These are phyloP conservation scores for Ips typographus DNA, from an alignment of 1,140 invertebrate species.

Conservation along the genomic window DNA sequence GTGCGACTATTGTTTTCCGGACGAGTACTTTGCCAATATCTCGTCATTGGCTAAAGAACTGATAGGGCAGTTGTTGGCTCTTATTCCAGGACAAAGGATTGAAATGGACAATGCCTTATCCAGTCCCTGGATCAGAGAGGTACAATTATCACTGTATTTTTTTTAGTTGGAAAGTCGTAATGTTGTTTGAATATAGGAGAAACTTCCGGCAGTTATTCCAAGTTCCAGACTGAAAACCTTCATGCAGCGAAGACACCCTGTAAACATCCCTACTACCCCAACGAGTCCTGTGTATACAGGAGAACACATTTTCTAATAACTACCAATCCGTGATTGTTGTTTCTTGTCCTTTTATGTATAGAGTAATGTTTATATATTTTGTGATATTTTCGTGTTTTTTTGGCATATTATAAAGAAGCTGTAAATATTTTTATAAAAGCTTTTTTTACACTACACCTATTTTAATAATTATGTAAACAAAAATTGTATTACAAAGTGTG, in stretches of 20 bases:
- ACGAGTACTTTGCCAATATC: conserved; percentile 74
- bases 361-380: too few species aligned
- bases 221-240: conserved; percentile 48
- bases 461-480: too few species aligned
- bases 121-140: conserved; percentile 64
- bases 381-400: too few species aligned
- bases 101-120: conserved; percentile 58
- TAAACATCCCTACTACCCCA: conserved; percentile 40
- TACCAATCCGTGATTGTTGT: too few species aligned
- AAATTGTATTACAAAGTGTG: too few species aligned
- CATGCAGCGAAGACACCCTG: conserved; percentile 49
- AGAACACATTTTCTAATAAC: conserved; percentile 36
- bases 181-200: neutral
- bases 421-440: too few species aligned
- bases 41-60: conserved; percentile 71
- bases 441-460: too few species aligned
- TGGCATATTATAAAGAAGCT: too few species aligned
- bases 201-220: conserved; percentile 38
- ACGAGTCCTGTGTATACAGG: conserved; percentile 41
- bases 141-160: conserved; percentile 36
- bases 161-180: neutral
- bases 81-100: conserved; percentile 59
- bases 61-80: conserved; percentile 64
- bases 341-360: too few species aligned
- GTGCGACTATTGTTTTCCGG: conserved; percentile 79